Evolutionary conservation across 2,797 vertebrate genomes (phyloP), one percentile per base, ranked within the genome.

Genomic region (Gouania willdenowi): DNA sequence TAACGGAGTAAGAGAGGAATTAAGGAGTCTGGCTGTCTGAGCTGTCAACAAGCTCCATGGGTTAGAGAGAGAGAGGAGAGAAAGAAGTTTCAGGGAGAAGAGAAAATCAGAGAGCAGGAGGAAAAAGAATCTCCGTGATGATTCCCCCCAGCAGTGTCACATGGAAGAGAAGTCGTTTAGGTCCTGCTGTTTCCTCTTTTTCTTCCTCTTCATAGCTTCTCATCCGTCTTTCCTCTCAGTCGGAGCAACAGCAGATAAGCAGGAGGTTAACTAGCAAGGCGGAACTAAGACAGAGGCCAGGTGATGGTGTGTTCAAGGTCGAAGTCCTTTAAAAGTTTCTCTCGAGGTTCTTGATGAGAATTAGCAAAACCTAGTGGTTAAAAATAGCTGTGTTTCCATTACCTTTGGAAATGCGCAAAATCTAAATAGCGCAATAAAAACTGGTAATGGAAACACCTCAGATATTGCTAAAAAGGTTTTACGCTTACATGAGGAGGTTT

Each of bases 1-100:
- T 96, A 96, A 95, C 91, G 89, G 92, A 92, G 91, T 93, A 93
- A 91, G 91, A 76, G 81, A 90, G 90, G 93, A 94, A 96, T 95
- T 95, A 95, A 93, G 92, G 90, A 90, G 87, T 88, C 88, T 90
- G 89, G 89, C 90, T 91, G 89, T 91, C 85, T 90, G 84, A 83
- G 87, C 87, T 91, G 89, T 93, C 91, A 91, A 26, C 55, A 86
- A 53, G 81, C 83, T 85, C 75, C 79, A 80, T 75, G 54, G 51
- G 75, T 86, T 77, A 84, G 75, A 67, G 66, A 61, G 65, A 65
- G 59, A 68, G 69, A 66, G 63, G 67, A 66, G 64, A 42, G 54
- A 52, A 59, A 63, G 58, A 76, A 66, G 67, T 73, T 77, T 66
- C 55, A 77, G 54, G 50, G 63, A 75, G 67, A 69, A 62, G 51